These are phyloP conservation scores for Hephaestus fuliginosus DNA, from an alignment of 2,797 vertebrate species.

Conservation along the genomic window DNA sequence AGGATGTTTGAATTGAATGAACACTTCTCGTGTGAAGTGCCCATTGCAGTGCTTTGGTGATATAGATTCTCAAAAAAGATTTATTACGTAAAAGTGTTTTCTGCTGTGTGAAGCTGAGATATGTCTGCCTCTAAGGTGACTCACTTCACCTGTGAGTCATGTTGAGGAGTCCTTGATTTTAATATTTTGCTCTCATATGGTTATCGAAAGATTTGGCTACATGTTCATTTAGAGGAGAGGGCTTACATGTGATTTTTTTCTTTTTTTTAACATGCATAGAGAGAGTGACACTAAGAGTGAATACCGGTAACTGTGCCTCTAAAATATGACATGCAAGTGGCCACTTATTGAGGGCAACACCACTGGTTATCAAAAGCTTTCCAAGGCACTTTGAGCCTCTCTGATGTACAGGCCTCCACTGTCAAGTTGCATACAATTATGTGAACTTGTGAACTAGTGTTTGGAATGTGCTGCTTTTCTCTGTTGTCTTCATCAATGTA, in stretches of 20 bases:
- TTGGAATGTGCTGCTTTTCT: neutral
- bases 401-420: neutral
- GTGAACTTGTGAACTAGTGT: neutral
- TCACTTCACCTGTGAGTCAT: constrained; percentile 3
- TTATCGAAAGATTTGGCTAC: neutral
- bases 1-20: neutral
- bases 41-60: neutral
- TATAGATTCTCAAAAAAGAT: neutral
- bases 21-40: neutral
- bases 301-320: neutral
- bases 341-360: neutral
- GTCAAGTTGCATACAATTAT: neutral
- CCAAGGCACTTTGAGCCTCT: neutral
- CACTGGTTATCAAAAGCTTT: neutral
- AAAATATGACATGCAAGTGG: neutral
- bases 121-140: neutral
- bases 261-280: neutral
- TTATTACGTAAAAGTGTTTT: neutral
- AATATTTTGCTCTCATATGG: too few relatives aligned
- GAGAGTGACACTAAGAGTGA: neutral
- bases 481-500: too few relatives aligned
- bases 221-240: neutral
- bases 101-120: neutral
- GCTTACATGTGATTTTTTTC: neutral
- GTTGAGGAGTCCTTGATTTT: neutral